phyloP scores from a whole-genome alignment of 2,113 vertebrate species.

The Glareola pratincola region DNA sequence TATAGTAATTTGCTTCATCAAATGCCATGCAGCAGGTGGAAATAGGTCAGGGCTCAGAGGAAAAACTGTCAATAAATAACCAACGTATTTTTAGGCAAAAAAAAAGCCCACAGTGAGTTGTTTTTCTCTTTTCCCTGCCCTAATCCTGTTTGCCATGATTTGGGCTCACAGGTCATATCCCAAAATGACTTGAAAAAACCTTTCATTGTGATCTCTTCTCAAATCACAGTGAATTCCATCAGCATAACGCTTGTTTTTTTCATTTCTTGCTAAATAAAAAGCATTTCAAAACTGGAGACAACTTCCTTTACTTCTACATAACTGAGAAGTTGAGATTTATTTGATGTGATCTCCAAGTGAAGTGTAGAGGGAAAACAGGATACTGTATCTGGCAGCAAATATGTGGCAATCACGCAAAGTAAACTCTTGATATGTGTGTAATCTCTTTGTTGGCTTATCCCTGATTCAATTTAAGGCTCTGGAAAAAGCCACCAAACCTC shows the following conservation, averaged over 20 bases:
- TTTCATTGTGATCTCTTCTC: neutral
- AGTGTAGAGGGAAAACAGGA: slow-evolving; percentile 66
- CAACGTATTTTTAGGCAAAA: neutral
- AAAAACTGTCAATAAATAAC: slow-evolving; percentile 20
- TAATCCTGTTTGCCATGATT: neutral
- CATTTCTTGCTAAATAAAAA: slow-evolving; percentile 27
- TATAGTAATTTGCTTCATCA: slow-evolving; percentile 24
- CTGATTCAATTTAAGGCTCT: slow-evolving; percentile 50
- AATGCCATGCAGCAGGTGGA: slow-evolving; percentile 27
- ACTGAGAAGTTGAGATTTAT: slow-evolving; percentile 59
- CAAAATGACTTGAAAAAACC: neutral
- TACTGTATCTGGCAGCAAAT: slow-evolving; percentile 62
- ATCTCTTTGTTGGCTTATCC: slow-evolving; percentile 64
- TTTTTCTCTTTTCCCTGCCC: neutral
- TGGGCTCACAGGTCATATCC: neutral
- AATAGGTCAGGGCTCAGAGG: slow-evolving; percentile 17
- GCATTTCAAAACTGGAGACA: slow-evolving; percentile 19
- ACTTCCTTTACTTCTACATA: slow-evolving; percentile 58
- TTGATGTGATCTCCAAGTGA: slow-evolving; percentile 64
- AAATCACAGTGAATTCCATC: neutral
- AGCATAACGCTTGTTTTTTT: neutral
- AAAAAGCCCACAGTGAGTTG: neutral
- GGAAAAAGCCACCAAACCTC: slow-evolving; percentile 65
- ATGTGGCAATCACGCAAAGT: slow-evolving; percentile 60
- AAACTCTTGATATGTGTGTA: slow-evolving; percentile 68